A percentile compares a stretch with the other conserved stretches of the same genome.
These are phyloP conservation scores for Saxidomus purpurata DNA, from an alignment of 1,140 invertebrate species.

Conservation along the genomic window DNA sequence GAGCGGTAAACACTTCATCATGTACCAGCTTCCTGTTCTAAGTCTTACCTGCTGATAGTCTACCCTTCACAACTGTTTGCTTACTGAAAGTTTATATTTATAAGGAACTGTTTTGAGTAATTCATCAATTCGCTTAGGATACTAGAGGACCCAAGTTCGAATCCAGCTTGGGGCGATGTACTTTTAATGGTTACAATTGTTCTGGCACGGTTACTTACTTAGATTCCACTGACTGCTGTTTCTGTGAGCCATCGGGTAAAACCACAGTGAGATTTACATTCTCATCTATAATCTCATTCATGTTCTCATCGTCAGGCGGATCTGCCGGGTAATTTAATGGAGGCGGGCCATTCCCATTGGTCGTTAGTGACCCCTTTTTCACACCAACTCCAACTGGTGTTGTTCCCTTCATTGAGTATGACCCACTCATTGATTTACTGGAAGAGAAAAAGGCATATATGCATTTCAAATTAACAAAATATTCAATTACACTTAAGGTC, in stretches of 20 bases:
- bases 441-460: conserved; percentile 28
- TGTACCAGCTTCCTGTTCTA: no score
- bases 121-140: no score
- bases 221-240: conserved; percentile 90
- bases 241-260: conserved; percentile 89
- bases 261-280: conserved; percentile 92
- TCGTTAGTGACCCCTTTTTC: conserved; percentile 56
- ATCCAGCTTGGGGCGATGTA: no score
- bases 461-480: no score
- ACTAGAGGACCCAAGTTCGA: no score
- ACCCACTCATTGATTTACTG: conserved; percentile 68
- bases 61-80: no score
- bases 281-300: conserved; percentile 91
- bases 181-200: no score
- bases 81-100: no score
- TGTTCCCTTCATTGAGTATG: conserved; percentile 67
- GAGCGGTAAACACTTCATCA: no score
- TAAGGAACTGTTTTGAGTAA: no score
- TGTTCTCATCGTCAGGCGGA: conserved; percentile 83
- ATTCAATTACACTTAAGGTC: no score
- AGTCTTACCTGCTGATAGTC: no score
- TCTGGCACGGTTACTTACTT: conserved; percentile 90
- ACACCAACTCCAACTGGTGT: conserved; percentile 4
- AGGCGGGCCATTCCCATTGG: conserved; percentile 75
- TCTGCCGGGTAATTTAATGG: conserved; percentile 75